Base-by-base conservation (phyloP, 2,113 vertebrate genomes). In the Centrocercus urophasianus region DNA sequence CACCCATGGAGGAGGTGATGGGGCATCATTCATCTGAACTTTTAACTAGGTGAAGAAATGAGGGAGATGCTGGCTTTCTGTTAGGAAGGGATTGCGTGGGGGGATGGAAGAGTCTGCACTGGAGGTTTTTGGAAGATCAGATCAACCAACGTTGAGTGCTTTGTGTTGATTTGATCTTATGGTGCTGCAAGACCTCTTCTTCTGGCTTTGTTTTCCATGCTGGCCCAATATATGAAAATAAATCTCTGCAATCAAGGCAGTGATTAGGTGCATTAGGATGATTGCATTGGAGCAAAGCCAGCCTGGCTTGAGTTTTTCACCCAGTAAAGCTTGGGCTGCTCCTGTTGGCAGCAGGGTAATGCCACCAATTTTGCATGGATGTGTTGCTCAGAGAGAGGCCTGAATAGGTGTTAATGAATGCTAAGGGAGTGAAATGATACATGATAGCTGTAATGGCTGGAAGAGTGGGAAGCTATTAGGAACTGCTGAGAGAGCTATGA, bases 261-360 rank as follows among this genome's bases (percentile, higher is more conserved):
- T 36, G 76, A 32, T 45, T 7, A 52, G 56, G 72, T 59, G 34
- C 38, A n/a, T 63, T 67, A 13, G 65, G 66, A 42, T 34, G 42
- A 52, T 74, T 79, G 63, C 21, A 12, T 15, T 54, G 22, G 45
- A 47, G 64, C 43, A 20, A 16, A 52, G 52, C 40, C 50, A 71
- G 34, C 34, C 40, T 61, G 69, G 47, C 36, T 48, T 18, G 12
- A 20, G 9, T 10, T 4, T 21, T 74, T 54, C 38, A 40, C 12
- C 79, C n/a, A 32, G 40, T n/a, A 38, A 50, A 1, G 1, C 28
- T 1, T 27, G 19, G 40, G 27, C 57, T 75, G 45, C 32, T 75
- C 28, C 32, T 0, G 3, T 34, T 40, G 2, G 0, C 36, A 61
- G 24, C 25, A 42, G 36, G 59, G 28, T 27, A 19, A 40, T 25